Conservation (phyloP, 2,888 invertebrate species). For the Tipula lateralis region DNA sequence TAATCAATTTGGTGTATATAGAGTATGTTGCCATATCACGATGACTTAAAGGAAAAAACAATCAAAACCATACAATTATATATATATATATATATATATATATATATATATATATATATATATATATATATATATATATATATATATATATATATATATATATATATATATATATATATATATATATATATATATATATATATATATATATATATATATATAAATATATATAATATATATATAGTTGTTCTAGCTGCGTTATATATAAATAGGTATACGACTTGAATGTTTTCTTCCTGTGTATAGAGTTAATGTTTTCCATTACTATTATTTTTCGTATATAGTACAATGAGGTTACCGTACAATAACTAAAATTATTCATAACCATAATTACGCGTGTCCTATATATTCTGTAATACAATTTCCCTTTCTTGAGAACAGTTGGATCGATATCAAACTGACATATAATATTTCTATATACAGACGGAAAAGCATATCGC, state of each 20-base stretch:
- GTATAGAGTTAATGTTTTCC: neutral
- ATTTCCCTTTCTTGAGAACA: neutral
- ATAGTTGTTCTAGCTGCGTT: neutral
- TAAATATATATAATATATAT: no score
- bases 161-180: no score
- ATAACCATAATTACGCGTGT: neutral
- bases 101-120: no score
- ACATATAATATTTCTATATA: neutral
- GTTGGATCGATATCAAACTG: neutral
- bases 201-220: no score
- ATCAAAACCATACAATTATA: neutral
- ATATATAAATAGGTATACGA: neutral
- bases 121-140: no score
- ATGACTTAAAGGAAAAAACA: neutral
- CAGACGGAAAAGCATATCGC: neutral
- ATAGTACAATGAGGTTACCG: neutral
- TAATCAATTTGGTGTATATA: slow-evolving; percentile 13
- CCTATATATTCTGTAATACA: neutral
- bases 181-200: no score
- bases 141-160: no score
- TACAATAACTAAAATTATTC: neutral
- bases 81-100: no score
- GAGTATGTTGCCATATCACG: neutral
- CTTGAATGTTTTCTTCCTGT: neutral
- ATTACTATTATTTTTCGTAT: neutral